Base-by-base conservation (phyloP, 2,797 vertebrate species). In the Platalea minor region DNA sequence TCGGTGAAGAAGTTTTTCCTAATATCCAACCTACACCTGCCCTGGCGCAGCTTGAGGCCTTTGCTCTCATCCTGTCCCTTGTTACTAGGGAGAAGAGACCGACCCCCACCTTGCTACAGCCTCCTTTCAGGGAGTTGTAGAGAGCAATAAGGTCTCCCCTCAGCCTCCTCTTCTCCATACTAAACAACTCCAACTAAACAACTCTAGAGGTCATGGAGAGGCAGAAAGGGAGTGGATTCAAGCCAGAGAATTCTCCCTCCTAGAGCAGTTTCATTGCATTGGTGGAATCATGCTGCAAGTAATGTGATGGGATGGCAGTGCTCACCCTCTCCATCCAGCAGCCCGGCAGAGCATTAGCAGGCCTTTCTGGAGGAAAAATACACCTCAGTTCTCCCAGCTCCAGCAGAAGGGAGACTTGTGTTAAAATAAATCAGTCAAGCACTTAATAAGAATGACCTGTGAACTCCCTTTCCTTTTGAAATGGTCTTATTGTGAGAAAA, bases 381-480 rank as follows among this genome's bases (percentile, higher is more conserved):
- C 41, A 88, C 50, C 46, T 89, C 85, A 41, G 33, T 80, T 88
- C 31, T 89, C 57, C 43, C 72, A 83, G 61, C 31, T 94, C 33
- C 64, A 80, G 53, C 64, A 94, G 72, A 95, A 92, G 25, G 53
- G 84, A 96, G 54, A 68, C 64, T 9, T 83, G 43, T 76, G 73
- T 57, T 89, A 93, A 92, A 96, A 96, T 94, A 94, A 94, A 96
- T 95, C 91, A 92, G 79, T 91, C 94, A 95, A 81, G 73, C 76
- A 92, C 91, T 94, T 96, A 95, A 95, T 94, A 96, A 95, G 89
- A 88, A 84, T 92, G 91, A 96, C 93, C 91, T 95, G 79, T 91
- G 92, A 96, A 85, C 89, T 93, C 89, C 59, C 43, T 91, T 93
- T 69, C 79, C 39, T 25, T 95, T 84, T 92, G 92, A 96, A 96